These are phyloP conservation scores for Eristalis pertinax DNA, from an alignment of 2,888 invertebrate genomes.

Conservation along the genomic window DNA sequence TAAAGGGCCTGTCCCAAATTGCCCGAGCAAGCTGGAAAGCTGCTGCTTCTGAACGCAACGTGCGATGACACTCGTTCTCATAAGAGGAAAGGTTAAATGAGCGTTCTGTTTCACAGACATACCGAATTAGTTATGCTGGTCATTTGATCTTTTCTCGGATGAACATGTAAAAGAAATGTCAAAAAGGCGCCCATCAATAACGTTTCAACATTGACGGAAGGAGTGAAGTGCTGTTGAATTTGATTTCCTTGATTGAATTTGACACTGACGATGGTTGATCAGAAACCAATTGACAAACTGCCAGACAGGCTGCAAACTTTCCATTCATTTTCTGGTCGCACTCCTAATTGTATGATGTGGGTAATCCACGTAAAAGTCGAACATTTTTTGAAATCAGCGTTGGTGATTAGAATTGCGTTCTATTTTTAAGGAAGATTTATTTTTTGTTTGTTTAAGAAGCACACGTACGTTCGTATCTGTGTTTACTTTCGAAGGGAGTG, in stretches of 20 bases:
- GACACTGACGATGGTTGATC: background rate
- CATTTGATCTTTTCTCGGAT: constrained; percentile 51
- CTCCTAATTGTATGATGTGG: background rate
- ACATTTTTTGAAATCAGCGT: constrained; percentile 27
- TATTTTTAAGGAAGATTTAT: constrained; percentile 54
- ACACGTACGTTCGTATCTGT: background rate
- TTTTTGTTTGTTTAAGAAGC: constrained; percentile 45
- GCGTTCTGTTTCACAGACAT: constrained; percentile 9
- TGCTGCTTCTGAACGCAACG: constrained; percentile 7
- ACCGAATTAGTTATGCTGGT: constrained; percentile 60
- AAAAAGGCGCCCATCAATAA: constrained; percentile 44
- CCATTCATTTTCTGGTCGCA: background rate
- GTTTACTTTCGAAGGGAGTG: constrained; percentile 43
- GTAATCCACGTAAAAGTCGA: constrained; percentile 29
- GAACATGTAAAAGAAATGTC: constrained; percentile 26
- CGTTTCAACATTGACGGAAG: constrained; percentile 3
- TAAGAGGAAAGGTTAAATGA: constrained; percentile 49
- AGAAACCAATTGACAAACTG: background rate
- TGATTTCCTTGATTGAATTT: background rate
- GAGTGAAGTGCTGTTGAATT: background rate
- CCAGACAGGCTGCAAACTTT: constrained; percentile 4
- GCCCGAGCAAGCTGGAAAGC: background rate
- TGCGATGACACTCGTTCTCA: constrained; percentile 18
- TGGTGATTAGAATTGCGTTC: constrained; percentile 43
- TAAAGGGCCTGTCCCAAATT: constrained; percentile 27